Evolutionary conservation across 2,888 invertebrate species (phyloP).

Genomic region (Sipha maydis): DNA sequence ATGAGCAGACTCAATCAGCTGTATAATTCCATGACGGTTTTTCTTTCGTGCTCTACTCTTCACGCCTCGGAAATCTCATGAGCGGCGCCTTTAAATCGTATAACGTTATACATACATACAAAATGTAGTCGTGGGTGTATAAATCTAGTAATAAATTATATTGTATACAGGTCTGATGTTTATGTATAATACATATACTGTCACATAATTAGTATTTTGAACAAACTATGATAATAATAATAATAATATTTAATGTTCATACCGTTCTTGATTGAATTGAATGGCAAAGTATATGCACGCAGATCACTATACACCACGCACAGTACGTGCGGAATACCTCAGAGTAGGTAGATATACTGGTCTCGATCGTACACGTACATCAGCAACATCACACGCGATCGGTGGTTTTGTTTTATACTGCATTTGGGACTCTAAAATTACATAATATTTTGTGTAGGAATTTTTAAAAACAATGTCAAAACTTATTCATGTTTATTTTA

Average conservation of each 20-base stretch:
- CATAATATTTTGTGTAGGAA: too few relatives aligned
- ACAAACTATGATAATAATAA: not conserved
- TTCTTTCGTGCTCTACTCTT: conserved; percentile 42
- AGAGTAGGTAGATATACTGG: too few relatives aligned
- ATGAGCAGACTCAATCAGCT: conserved; percentile 26
- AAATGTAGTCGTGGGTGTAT: not conserved
- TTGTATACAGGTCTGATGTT: too few relatives aligned
- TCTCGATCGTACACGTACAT: too few relatives aligned
- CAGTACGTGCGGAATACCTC: too few relatives aligned
- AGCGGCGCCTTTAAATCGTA: not conserved
- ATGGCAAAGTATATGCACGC: too few relatives aligned
- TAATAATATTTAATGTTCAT: not conserved
- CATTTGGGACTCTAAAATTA: too few relatives aligned
- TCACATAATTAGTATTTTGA: not conserved
- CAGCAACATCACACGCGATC: too few relatives aligned
- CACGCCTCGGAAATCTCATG: not conserved
- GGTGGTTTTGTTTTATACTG: too few relatives aligned
- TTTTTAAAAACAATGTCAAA: too few relatives aligned
- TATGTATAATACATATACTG: not conserved
- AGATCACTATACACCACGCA: too few relatives aligned
- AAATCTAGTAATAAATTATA: not conserved
- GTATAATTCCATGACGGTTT: conserved; percentile 51
- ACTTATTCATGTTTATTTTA: too few relatives aligned
- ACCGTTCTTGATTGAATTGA: not conserved
- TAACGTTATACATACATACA: not conserved